Base-by-base conservation (phyloP, 37 sponge, comb jelly and placozoan species). In the Halisarca cf. caerulea region DNA sequence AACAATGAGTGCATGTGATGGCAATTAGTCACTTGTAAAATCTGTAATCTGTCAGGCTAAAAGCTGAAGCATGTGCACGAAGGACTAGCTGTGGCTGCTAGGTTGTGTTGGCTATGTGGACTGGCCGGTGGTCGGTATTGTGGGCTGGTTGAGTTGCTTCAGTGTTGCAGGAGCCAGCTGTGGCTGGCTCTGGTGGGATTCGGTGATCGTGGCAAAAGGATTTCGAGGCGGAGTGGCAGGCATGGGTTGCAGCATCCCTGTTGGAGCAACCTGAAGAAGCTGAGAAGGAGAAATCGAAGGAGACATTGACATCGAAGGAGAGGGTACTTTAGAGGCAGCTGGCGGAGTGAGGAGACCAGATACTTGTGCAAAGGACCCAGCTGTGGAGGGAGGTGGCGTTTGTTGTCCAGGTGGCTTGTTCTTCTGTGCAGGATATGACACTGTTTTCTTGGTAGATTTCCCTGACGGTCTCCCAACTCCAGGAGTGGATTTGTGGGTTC, bases 211-310 rank as follows among this genome's bases (percentile, higher is more conserved):
- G 32, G 73, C 92, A 53, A 75, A 91, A 9, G 92, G 92, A 58
- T 91, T 91, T 25, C 89, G 78, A 25, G 92, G 92, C 28, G 92
- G 89, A 9, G 92, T 92, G 35, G 88, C 68, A 18, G 92, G 92
- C 70, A 83, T 23, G 17, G 85, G 86, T 0, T 80, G 86, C 30
- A 35, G 53, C 27, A 86, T 59, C 15, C 75, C 82, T 15, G 85
- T 24, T 3, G 57, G 58, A 0, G 92, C 78, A 2, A 88, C 58
- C 18, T 54, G 28, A 7, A 92, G 40, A 17, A 92, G 80, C 7
- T 54, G 71, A 21, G 78, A 36, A 17, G 86, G 86, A 69, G 92
- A 88, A 21, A 59, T 27, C 27, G 64, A 59, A 2, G 58, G 60
- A 36, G 85, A 84, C 24, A 80, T 44, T 32, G 58, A 4, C 9